A percentile compares a stretch with the other conserved stretches of the same genome.
Evolutionary conservation across 2,888 invertebrate species (phyloP).

Genomic region (Andrena praecox): DNA sequence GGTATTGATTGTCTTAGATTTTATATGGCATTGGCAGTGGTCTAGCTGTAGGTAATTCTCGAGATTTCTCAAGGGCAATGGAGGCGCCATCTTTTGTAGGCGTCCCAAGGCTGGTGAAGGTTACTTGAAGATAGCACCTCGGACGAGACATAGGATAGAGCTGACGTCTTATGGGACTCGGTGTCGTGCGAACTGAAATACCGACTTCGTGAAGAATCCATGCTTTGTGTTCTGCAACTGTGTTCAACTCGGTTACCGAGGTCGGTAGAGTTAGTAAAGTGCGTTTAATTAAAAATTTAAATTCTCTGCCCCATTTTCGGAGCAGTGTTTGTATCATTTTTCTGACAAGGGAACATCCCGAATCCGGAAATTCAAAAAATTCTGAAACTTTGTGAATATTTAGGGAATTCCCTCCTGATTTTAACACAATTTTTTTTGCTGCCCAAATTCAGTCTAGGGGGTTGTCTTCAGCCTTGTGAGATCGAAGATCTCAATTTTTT

Average conservation of each 20-base stretch:
- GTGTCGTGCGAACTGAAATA: no score
- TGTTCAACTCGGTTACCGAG: not conserved
- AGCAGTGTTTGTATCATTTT: not conserved
- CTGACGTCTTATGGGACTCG: no score
- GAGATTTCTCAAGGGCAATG: not conserved
- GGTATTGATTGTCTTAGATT: not conserved
- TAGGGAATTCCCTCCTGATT: no score
- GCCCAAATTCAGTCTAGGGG: no score
- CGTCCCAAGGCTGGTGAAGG: conserved; percentile 23
- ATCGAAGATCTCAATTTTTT: no score
- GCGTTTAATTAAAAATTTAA: no score
- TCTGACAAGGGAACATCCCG: not conserved
- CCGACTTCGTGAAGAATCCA: conserved; percentile 3
- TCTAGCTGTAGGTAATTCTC: not conserved
- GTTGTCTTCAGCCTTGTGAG: no score
- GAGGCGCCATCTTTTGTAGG: conserved; percentile 30
- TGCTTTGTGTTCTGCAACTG: not conserved
- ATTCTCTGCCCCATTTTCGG: no score
- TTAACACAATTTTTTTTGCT: no score
- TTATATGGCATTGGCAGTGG: not conserved
- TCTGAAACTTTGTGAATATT: no score
- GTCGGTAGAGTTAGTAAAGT: not conserved
- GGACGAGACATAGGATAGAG: conserved; percentile 24
- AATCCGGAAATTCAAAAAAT: no score
- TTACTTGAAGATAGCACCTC: conserved; percentile 4